Base-by-base conservation (phyloP, 2,113 vertebrate genomes). In the Zosterops hypoxanthus region DNA sequence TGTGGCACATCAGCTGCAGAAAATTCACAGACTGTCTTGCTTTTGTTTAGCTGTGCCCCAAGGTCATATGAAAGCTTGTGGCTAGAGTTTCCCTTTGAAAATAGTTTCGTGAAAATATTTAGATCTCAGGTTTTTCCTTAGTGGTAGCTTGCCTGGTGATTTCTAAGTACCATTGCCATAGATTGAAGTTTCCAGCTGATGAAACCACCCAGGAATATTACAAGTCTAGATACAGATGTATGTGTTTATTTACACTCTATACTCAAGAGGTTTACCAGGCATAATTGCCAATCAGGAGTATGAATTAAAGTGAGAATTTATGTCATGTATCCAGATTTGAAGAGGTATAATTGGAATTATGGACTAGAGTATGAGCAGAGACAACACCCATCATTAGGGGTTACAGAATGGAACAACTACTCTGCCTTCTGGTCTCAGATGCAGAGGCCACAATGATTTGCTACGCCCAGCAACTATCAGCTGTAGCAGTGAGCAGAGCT, bases 151-250 rank as follows among this genome's bases (percentile, higher is more conserved):
- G 26, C 52, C 44, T 60, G 39, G 19, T 60, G 60, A 82, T 78
- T 84, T 91, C 61, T 44, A 78, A 44, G 22, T 59, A 42, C 17
- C 81, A 20, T 52, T 84, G 52, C 31, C 1, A 1, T 6, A 73
- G 64, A 39, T 36, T 78, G 72, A 81, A 76, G 41, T 29, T 31
- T 29, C 41, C 49, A 89, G 69, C 72, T 92, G 77, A 91, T 71
- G 86, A 89, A 96, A 97, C 44, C 65, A 82, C 65, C 5, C 64
- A 81, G 23, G 53, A 84, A 31, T 64, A 87, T 85, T 84, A 66
- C 76, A 92, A 64, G 56, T 33, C 31, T 42, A 66, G 26, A 39
- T 52, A 63, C 0, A 86, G 42, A 55, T 47, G 17, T 81, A 55
- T 41, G 15, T 81, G 56, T 90, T 90, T 81, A 80, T 26, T 33